Evolutionary conservation across 2,888 invertebrate genomes (phyloP), one percentile per base, ranked within the genome.

Genomic region (Thera obeliscata): DNA sequence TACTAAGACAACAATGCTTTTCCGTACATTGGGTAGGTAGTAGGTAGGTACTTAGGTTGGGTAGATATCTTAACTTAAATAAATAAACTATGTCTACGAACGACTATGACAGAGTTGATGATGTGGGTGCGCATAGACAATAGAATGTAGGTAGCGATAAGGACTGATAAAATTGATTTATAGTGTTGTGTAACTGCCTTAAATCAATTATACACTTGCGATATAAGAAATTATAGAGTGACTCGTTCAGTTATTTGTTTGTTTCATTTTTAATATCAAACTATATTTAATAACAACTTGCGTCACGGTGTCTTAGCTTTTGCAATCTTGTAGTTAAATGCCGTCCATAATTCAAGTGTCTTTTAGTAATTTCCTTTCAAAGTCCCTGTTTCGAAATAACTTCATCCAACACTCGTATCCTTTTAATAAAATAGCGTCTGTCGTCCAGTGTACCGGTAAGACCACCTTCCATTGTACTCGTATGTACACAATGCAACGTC

Each of bases 121-220:
- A 55, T 36, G 9, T 36, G 55, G 55, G 11, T 55, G n/a, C 36
- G 83, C 86, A 87, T 86, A 89, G 86, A 91, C 89, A 90, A 89
- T 88, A 79, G 86, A 83, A 79, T 80, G 74, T 70, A 64, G 79
- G 74, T 70, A 64, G 79, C 83, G 89, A 88, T 90, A 87, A 81
- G 81, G 78, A 69, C 76, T 82, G 90, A 91, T 90, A 90, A 80
- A 73, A 67, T 74, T 88, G 91, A 91, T 89, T 90, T 89, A 91
- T 90, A 75, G 84, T 79, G 77, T 76, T 76, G 75, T 71, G 56
- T 50, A 75, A 80, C 78, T 78, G 82, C 81, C 85, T 84, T 86
- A 83, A 87, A 90, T 90, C 89, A 89, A 89, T 90, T 89, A 89
- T 73, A 76, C 74, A 12, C 49, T 3, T 66, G 60, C 68, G 76